Percentiles rank a stretch among this genome's conserved stretches.
Evolutionary conservation across 1,140 invertebrate species (phyloP).

Genomic region (Centruroides sculpturatus): DNA sequence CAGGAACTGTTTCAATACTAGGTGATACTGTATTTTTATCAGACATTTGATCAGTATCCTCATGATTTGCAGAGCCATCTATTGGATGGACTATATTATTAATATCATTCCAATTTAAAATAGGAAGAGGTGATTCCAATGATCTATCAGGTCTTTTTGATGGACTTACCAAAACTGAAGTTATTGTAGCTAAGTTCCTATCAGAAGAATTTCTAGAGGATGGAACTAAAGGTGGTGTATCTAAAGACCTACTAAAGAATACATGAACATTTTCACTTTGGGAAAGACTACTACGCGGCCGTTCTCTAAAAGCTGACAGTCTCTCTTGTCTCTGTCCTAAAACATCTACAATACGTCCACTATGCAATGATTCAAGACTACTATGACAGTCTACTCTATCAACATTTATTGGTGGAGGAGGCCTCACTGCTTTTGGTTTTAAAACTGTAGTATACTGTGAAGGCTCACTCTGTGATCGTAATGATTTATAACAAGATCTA

Average conservation of each 20-base stretch:
- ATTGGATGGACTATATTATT: no score
- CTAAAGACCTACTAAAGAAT: constrained; percentile 17
- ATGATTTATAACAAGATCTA: constrained; percentile 2
- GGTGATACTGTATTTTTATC: no score
- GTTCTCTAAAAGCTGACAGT: constrained; percentile 15
- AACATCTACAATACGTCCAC: constrained; percentile 9
- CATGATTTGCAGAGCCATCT: background rate
- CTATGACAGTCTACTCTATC: constrained; percentile 6
- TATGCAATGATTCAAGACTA: constrained; percentile 11
- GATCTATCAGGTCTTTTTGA: background rate
- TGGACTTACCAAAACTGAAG: background rate
- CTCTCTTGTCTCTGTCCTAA: constrained; percentile 12
- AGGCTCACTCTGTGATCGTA: constrained; percentile 11
- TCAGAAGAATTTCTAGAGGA: background rate
- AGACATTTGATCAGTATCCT: background rate
- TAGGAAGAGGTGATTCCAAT: background rate
- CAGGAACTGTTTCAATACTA: background rate
- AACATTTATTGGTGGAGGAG: constrained; percentile 5
- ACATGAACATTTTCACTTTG: constrained; percentile 12
- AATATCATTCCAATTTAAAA: no score
- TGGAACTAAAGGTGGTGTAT: constrained; percentile 12
- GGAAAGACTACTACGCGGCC: constrained; percentile 14
- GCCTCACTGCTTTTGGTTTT: constrained; percentile 17
- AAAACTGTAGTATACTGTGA: constrained; percentile 16
- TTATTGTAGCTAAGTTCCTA: background rate